A percentile compares a stretch with the other conserved stretches of the same genome.
phyloP scores from a whole-genome alignment of 1,140 invertebrate species.

The Drosophila quadrilineata region DNA sequence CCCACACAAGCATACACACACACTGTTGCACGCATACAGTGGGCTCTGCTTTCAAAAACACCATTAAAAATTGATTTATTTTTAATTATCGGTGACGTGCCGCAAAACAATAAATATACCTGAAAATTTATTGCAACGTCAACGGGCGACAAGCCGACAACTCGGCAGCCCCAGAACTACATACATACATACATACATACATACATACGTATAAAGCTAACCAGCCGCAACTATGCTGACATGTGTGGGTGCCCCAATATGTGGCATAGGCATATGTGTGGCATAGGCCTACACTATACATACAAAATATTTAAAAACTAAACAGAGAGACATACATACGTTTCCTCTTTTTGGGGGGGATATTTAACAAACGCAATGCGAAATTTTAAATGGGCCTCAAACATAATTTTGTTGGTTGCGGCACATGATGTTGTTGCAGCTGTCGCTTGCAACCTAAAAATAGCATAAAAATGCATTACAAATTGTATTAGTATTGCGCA shows the following conservation, averaged over 20 bases:
- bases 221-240: slow-evolving; percentile 14
- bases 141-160: slow-evolving; percentile 57
- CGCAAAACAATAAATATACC: slow-evolving; percentile 77
- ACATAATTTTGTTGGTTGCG: slow-evolving; percentile 49
- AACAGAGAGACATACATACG: neutral
- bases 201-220: too few species aligned
- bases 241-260: slow-evolving; percentile 35
- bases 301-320: slow-evolving; percentile 54
- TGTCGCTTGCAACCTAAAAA: slow-evolving; percentile 37
- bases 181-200: too few species aligned
- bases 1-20: too few species aligned
- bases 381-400: slow-evolving; percentile 59
- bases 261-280: too few species aligned
- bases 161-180: slow-evolving; percentile 34
- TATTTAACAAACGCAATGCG: slow-evolving; percentile 59
- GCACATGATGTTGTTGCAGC: slow-evolving; percentile 41
- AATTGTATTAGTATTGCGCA: slow-evolving; percentile 56
- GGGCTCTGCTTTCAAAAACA: slow-evolving; percentile 30
- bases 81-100: slow-evolving; percentile 79
- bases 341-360: too few species aligned
- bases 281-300: slow-evolving; percentile 2
- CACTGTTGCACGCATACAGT: too few species aligned
- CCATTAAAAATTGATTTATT: slow-evolving; percentile 80
- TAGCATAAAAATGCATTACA: slow-evolving; percentile 37
- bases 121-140: slow-evolving; percentile 74